These are phyloP conservation scores for Drosophila obscura DNA, from an alignment of 1,140 invertebrate species.

Conservation along the genomic window DNA sequence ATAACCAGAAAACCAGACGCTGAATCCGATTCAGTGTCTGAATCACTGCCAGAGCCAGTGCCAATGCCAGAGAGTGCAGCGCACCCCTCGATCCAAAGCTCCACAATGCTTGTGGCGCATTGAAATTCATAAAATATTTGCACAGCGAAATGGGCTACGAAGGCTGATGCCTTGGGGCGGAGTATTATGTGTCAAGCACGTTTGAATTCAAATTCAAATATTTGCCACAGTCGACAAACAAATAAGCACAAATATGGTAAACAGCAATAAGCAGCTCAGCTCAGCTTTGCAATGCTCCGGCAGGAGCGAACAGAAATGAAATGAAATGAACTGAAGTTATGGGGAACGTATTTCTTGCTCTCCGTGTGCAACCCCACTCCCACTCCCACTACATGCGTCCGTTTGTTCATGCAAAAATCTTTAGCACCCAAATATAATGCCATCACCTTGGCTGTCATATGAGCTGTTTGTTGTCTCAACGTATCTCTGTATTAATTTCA, in stretches of 20 bases:
- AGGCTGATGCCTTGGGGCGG: slow-evolving; percentile 51
- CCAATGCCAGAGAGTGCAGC: slow-evolving; percentile 6
- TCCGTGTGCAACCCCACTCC: background rate
- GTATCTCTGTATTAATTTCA: slow-evolving; percentile 42
- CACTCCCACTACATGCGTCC: background rate
- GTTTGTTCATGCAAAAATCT: slow-evolving; percentile 20
- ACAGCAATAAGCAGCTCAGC: slow-evolving; percentile 69
- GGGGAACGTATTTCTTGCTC: background rate
- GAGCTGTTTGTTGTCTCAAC: slow-evolving; percentile 45
- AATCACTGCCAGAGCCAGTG: background rate
- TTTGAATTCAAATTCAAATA: slow-evolving; percentile 82
- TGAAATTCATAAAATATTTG: slow-evolving; percentile 82
- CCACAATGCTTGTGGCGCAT: slow-evolving; percentile 56
- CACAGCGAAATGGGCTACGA: slow-evolving; percentile 73
- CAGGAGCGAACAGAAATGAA: slow-evolving; percentile 9
- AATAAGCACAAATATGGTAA: slow-evolving; percentile 80
- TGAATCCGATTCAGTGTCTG: too few species aligned
- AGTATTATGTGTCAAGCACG: slow-evolving; percentile 80
- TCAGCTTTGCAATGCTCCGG: background rate
- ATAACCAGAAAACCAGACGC: too few species aligned
- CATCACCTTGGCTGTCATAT: slow-evolving; percentile 44
- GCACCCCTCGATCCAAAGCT: background rate
- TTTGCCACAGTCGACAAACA: slow-evolving; percentile 76
- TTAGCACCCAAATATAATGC: slow-evolving; percentile 34
- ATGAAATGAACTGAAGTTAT: slow-evolving; percentile 22